Conservation (phyloP, 1,140 invertebrate genomes). For the Meloidogyne hapla region DNA sequence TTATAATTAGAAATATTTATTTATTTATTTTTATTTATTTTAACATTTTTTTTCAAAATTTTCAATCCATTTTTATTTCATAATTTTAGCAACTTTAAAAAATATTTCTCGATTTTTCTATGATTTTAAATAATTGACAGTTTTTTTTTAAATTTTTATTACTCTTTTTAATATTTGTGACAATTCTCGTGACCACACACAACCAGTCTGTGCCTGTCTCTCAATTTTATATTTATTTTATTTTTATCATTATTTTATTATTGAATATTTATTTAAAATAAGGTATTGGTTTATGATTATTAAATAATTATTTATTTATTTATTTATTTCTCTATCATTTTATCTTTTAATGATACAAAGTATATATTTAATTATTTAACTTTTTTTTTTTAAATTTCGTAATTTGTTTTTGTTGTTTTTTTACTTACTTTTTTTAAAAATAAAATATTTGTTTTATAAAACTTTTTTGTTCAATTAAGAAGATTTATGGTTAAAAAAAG, state of each 20-base stretch:
- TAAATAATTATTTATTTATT: background rate
- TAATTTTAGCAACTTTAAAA: too few relatives aligned
- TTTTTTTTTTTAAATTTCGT: background rate
- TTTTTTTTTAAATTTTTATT: constrained; percentile 7
- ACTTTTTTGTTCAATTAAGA: too few relatives aligned
- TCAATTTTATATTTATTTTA: background rate
- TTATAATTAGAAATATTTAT: too few relatives aligned
- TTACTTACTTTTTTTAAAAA: background rate
- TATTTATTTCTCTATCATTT: too few relatives aligned
- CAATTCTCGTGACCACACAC: background rate
- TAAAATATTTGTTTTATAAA: too few relatives aligned
- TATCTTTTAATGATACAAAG: background rate
- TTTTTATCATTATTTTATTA: background rate
- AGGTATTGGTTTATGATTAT: too few relatives aligned
- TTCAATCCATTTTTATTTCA: too few relatives aligned
- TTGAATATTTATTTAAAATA: background rate
- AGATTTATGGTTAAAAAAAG: too few relatives aligned
- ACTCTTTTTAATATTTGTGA: background rate
- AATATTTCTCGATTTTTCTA: too few relatives aligned
- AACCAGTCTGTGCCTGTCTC: background rate
- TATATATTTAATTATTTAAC: constrained; percentile 7
- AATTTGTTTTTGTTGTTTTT: constrained; percentile 10
- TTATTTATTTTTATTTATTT: too few relatives aligned
- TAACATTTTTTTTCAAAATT: too few relatives aligned
- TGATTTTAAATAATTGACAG: background rate